phyloP scores from a whole-genome alignment of 2,888 invertebrate species.

The Colostygia pectinataria region DNA sequence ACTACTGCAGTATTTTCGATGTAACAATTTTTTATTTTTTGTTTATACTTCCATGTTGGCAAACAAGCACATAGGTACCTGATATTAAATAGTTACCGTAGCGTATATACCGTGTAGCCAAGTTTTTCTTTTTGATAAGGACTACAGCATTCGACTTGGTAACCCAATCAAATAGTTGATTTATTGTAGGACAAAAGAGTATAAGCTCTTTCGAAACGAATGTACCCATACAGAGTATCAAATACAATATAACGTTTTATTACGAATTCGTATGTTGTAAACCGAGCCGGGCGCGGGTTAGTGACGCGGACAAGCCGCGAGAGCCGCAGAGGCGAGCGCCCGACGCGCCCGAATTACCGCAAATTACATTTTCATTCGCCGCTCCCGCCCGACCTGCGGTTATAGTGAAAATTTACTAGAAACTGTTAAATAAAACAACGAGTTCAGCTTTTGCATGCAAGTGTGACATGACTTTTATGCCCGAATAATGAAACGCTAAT shows the following conservation, averaged over 20 bases:
- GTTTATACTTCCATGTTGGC: too few relatives aligned
- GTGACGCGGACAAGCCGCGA: constrained; percentile 53
- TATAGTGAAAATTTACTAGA: constrained; percentile 25
- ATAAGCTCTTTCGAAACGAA: background rate
- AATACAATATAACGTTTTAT: constrained; percentile 25
- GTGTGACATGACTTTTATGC: background rate
- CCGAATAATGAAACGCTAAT: too few relatives aligned
- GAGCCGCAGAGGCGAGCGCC: constrained; percentile 40
- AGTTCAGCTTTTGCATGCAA: constrained; percentile 7
- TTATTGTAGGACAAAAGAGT: background rate
- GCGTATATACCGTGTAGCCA: too few relatives aligned
- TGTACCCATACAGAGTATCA: background rate
- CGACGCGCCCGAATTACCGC: constrained; percentile 64
- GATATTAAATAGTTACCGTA: too few relatives aligned
- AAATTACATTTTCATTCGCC: constrained; percentile 75
- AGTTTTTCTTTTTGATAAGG: too few relatives aligned
- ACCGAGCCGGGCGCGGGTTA: constrained; percentile 38
- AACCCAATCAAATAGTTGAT: too few relatives aligned
- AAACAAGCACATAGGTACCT: too few relatives aligned
- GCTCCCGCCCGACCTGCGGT: constrained; percentile 41
- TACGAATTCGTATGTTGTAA: constrained; percentile 39
- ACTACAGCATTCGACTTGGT: too few relatives aligned
- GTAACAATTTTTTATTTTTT: too few relatives aligned
- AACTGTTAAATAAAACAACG: constrained; percentile 22
- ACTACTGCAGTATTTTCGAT: too few relatives aligned